A percentile compares a stretch with the other conserved stretches of the same genome.
phyloP scores from a whole-genome alignment of 1,140 invertebrate genomes.

The Plodia interpunctella region DNA sequence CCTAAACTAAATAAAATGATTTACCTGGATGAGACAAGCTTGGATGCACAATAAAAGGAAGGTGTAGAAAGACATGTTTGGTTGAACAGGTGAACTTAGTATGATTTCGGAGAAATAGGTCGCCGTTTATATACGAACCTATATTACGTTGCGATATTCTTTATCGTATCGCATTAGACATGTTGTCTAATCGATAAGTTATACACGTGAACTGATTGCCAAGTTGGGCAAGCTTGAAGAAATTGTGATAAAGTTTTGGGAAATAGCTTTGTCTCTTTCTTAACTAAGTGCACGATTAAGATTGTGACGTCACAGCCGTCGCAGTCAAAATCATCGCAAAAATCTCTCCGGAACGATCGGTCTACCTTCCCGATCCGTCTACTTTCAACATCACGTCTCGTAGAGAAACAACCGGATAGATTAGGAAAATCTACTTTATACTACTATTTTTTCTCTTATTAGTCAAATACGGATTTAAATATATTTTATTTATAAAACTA shows the following conservation, averaged over 20 bases:
- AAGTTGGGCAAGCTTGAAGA: background rate
- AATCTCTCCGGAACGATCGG: no score
- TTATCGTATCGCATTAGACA: background rate
- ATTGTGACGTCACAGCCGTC: no score
- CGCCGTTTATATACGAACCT: background rate
- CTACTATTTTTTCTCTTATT: no score
- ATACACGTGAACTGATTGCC: background rate
- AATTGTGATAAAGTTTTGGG: background rate
- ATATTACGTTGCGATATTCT: background rate
- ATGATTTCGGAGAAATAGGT: background rate
- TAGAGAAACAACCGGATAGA: no score
- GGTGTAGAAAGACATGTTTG: conserved; percentile 36
- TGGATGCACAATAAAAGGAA: conserved; percentile 39
- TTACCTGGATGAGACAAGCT: conserved; percentile 43
- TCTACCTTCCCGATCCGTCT: no score
- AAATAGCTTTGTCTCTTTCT: background rate
- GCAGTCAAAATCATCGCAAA: no score
- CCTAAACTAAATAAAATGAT: background rate
- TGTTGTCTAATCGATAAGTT: background rate
- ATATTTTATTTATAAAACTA: no score
- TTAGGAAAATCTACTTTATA: no score
- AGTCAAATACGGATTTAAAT: no score
- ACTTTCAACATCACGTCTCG: no score
- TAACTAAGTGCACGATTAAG: no score
- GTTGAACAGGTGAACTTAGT: background rate